Conservation (phyloP, 92 coral and sea anemone species). For the Palythoa grandis region DNA sequence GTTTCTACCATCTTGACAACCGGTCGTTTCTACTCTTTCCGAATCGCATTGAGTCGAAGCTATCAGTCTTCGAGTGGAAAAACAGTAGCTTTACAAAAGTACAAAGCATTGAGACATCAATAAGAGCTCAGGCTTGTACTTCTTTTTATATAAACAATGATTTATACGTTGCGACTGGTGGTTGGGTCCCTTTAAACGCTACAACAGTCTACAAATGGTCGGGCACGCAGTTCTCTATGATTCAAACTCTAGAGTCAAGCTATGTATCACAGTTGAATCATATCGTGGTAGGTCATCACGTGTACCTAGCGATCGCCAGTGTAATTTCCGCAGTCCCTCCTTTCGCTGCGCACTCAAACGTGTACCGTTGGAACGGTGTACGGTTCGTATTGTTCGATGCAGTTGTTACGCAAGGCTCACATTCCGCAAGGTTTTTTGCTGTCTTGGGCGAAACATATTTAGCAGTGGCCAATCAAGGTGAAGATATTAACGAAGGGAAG, state of each 20-base stretch:
- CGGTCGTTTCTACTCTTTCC: slow-evolving; percentile 21
- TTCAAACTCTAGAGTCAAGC: slow-evolving; percentile 37
- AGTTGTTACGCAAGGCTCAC: slow-evolving; percentile 8
- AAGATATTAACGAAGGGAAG: not conserved
- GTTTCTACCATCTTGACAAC: slow-evolving; percentile 3
- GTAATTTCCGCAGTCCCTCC: slow-evolving; percentile 14
- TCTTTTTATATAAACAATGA: slow-evolving; percentile 20
- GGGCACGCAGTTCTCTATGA: not conserved
- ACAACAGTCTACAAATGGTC: slow-evolving; percentile 44
- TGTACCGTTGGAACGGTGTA: slow-evolving; percentile 22
- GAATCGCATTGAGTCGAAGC: slow-evolving; percentile 18
- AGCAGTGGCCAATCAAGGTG: slow-evolving; percentile 33
- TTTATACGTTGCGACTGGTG: slow-evolving; percentile 12
- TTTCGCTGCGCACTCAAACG: slow-evolving; percentile 11
- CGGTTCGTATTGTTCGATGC: slow-evolving; percentile 3
- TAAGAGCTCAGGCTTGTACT: slow-evolving; percentile 13
- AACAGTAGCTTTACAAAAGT: slow-evolving; percentile 20
- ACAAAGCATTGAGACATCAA: slow-evolving; percentile 16
- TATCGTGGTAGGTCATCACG: not conserved
- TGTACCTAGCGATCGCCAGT: slow-evolving; percentile 16
- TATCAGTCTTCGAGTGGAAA: slow-evolving; percentile 28
- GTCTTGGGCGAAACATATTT: slow-evolving; percentile 11
- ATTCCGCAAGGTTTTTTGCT: slow-evolving; percentile 25
- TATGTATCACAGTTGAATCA: slow-evolving; percentile 26
- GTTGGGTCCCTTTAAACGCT: slow-evolving; percentile 8